These are phyloP conservation scores for Nymphalis urticae DNA, from an alignment of 2,888 invertebrate genomes.

Conservation along the genomic window DNA sequence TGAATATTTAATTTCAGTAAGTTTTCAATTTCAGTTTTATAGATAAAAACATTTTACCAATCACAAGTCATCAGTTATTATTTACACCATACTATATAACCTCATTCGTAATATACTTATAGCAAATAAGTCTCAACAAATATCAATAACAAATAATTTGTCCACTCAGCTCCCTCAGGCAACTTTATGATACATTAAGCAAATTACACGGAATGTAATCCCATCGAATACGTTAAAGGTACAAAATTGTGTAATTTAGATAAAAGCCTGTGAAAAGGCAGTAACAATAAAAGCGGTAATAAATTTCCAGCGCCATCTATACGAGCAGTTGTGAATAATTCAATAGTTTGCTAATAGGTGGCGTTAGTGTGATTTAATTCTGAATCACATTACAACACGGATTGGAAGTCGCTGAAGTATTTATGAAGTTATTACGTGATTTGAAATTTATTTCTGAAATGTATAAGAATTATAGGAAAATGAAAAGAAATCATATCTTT, in stretches of 20 bases:
- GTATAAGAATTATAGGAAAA: too few relatives aligned
- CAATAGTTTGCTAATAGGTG: conserved; percentile 66
- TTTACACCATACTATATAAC: too few relatives aligned
- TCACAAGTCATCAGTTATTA: too few relatives aligned
- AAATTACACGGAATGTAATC: conserved; percentile 61
- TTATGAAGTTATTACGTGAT: background rate
- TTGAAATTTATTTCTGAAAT: background rate
- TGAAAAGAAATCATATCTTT: too few relatives aligned
- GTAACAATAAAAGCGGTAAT: conserved; percentile 34
- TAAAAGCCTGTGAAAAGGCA: conserved; percentile 36
- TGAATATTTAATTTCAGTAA: too few relatives aligned
- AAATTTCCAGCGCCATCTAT: conserved; percentile 68
- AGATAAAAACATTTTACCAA: too few relatives aligned
- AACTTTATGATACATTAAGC: conserved; percentile 56
- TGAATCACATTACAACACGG: conserved; percentile 37
- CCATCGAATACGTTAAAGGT: conserved; percentile 58
- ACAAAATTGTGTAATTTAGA: conserved; percentile 47
- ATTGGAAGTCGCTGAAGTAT: background rate
- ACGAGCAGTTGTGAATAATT: conserved; percentile 65
- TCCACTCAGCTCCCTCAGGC: conserved; percentile 51
- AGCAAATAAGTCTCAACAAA: background rate
- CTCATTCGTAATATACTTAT: background rate
- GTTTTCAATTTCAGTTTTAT: too few relatives aligned
- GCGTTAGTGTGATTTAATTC: conserved; percentile 65
- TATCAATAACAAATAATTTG: conserved; percentile 30